phyloP scores from a whole-genome alignment of 2,797 vertebrate genomes.

The Chrysocyon brachyurus region DNA sequence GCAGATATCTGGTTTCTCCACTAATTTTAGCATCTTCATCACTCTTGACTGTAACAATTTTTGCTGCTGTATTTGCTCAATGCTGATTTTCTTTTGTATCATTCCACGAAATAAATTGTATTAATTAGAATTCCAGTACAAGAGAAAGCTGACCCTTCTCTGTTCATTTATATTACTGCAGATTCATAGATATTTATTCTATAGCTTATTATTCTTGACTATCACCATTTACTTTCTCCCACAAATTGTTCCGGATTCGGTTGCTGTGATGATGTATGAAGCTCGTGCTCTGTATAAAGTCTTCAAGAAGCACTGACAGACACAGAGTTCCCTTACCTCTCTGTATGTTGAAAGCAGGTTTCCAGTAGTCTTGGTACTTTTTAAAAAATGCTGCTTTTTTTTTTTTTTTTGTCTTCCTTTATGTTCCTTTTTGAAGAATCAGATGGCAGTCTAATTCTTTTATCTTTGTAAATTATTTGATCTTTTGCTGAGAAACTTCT shows the following conservation, averaged over 20 bases:
- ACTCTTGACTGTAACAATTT: not conserved
- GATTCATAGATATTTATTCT: not conserved
- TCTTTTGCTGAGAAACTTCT: slow-evolving; percentile 37
- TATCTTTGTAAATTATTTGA: slow-evolving; percentile 66
- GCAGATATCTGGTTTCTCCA: not conserved
- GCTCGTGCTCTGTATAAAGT: not conserved
- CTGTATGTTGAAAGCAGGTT: not conserved
- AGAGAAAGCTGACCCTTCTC: not conserved
- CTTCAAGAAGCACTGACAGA: not conserved
- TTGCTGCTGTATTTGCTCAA: not conserved
- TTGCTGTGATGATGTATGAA: not conserved
- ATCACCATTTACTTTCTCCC: not conserved
- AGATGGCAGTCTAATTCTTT: not conserved
- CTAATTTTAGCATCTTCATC: not conserved
- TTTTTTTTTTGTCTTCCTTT: not conserved
- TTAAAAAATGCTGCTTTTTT: not conserved
- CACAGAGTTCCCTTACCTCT: not conserved
- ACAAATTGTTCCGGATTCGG: not conserved
- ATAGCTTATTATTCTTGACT: too few relatives aligned
- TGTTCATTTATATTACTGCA: not conserved
- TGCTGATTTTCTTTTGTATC: not conserved
- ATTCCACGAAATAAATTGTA: too few relatives aligned
- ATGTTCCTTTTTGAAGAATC: not conserved
- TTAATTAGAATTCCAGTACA: not conserved
- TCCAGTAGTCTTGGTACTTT: not conserved